A percentile compares a stretch with the other conserved stretches of the same genome.
Evolutionary conservation across 2,888 invertebrate genomes (phyloP).

Genomic region (Dynastes tityus): DNA sequence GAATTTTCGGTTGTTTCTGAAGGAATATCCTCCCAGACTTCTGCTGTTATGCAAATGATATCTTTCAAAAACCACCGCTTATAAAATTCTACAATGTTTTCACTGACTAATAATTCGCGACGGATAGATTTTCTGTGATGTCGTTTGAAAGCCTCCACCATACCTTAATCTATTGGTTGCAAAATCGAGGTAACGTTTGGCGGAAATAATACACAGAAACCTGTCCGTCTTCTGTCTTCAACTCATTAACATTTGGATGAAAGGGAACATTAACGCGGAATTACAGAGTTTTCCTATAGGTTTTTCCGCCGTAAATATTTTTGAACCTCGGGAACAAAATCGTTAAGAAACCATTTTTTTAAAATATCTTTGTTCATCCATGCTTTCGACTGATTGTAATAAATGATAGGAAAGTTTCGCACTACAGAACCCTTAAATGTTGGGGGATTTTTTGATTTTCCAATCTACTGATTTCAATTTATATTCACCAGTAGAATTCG

Average conservation of each 20-base stretch:
- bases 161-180: background rate
- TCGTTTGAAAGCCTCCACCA: constrained; percentile 5
- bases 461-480: background rate
- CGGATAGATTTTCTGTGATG: background rate
- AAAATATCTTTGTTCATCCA: background rate
- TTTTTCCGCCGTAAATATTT: no score
- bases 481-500: background rate
- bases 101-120: background rate
- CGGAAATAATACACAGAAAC: background rate
- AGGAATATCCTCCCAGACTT: background rate
- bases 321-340: background rate
- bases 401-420: background rate
- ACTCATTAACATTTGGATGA: background rate
- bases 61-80: constrained; percentile 7
- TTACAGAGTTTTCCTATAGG: background rate
- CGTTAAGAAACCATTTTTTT: background rate
- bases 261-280: background rate
- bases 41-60: constrained; percentile 2
- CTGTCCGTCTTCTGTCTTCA: background rate
- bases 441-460: background rate
- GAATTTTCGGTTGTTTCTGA: background rate
- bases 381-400: constrained; percentile 1
- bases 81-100: background rate
- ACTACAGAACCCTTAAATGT: background rate
- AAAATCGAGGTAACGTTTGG: background rate